Percentiles rank a stretch among this genome's conserved stretches.
Evolutionary conservation across 2,888 invertebrate genomes (phyloP).

Genomic region (Dusona sp.): DNA sequence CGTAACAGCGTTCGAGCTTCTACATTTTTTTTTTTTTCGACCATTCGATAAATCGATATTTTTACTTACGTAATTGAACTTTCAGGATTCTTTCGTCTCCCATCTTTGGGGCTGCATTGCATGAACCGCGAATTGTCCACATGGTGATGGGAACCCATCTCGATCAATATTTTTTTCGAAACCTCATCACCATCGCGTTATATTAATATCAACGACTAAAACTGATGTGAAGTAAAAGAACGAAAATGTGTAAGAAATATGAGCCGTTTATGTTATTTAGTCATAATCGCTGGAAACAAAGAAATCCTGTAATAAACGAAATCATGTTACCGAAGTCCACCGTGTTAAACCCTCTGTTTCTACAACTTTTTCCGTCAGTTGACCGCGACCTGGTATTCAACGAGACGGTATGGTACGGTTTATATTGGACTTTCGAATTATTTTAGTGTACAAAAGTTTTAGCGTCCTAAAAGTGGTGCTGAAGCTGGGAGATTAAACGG

Average conservation of each 20-base stretch:
- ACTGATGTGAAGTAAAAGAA: conserved; percentile 76
- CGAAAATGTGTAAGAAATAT: conserved; percentile 76
- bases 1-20: background rate
- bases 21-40: background rate
- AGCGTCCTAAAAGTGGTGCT: background rate
- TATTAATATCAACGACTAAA: conserved; percentile 79
- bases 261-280: conserved; percentile 84
- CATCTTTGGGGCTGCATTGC: background rate
- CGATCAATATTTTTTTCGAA: conserved; percentile 27
- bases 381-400: background rate
- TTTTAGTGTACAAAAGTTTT: too few species aligned
- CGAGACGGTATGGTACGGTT: too few species aligned
- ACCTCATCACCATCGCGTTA: conserved; percentile 74
- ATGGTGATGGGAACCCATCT: conserved; percentile 22
- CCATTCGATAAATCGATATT: background rate
- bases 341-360: background rate
- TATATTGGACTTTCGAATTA: background rate
- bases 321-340: conserved; percentile 80
- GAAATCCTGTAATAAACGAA: conserved; percentile 82
- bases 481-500: background rate
- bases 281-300: conserved; percentile 79
- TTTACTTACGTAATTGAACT: background rate
- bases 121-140: background rate
- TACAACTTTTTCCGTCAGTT: background rate
- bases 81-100: background rate